Conservation (phyloP, 2,113 vertebrate species). For the Amazona guildingii region DNA sequence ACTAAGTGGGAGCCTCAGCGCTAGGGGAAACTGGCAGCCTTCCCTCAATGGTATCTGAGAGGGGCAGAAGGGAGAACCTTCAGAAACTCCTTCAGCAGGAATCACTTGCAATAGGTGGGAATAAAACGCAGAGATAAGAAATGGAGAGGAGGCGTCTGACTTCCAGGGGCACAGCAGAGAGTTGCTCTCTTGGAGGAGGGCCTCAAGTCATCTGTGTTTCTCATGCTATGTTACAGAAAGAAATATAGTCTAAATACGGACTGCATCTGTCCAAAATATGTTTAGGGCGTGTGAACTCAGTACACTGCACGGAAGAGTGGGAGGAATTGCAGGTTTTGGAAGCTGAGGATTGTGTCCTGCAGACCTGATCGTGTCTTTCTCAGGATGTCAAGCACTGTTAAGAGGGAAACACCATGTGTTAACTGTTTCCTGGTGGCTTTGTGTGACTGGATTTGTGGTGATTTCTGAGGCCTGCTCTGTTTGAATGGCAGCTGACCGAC, state of each 20-base stretch:
- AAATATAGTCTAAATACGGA: not conserved
- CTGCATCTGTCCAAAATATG: not conserved
- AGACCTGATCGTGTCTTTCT: not conserved
- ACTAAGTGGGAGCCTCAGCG: not conserved
- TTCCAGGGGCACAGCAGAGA: not conserved
- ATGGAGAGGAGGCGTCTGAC: not conserved
- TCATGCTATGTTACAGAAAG: not conserved
- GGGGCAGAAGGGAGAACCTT: not conserved
- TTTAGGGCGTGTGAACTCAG: not conserved
- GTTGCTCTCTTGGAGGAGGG: not conserved
- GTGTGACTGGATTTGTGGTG: rapidly evolving
- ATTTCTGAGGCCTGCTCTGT: not conserved
- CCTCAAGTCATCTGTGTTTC: not conserved
- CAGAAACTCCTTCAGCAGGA: not conserved
- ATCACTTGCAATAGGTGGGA: not conserved
- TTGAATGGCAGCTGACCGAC: not conserved
- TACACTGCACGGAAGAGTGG: not conserved
- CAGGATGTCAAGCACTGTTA: not conserved
- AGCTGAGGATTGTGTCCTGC: not conserved
- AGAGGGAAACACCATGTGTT: rapidly evolving
- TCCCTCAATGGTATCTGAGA: not conserved
- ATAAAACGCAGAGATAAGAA: not conserved
- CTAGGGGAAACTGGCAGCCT: not conserved
- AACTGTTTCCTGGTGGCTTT: not conserved
- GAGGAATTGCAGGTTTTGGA: not conserved